These are phyloP conservation scores for Carabus problematicus DNA, from an alignment of 2,888 invertebrate genomes.

Conservation along the genomic window DNA sequence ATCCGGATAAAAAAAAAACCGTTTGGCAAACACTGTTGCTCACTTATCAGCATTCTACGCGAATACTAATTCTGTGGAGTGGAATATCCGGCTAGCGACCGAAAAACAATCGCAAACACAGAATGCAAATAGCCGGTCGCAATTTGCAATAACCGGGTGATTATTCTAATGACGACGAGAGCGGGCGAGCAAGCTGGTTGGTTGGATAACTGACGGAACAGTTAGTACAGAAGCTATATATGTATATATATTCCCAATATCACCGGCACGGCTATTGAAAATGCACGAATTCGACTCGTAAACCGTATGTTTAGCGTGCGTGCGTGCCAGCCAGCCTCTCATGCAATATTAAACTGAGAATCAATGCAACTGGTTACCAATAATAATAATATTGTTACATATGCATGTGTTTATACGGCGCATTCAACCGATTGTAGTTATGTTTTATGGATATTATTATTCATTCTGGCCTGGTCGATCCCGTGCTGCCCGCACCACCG, in stretches of 20 bases:
- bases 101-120: constrained; percentile 23
- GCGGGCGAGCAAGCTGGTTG: neutral
- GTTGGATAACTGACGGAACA: neutral
- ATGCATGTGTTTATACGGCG: constrained; percentile 40
- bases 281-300: constrained; percentile 26
- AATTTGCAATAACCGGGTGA: constrained; percentile 32
- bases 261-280: constrained; percentile 12
- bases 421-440: constrained; percentile 38
- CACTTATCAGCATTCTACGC: constrained; percentile 13
- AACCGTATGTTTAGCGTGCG: constrained; percentile 28
- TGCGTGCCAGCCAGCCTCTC: constrained; percentile 18
- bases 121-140: constrained; percentile 33
- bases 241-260: no score
- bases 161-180: constrained; percentile 34
- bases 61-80: constrained; percentile 14
- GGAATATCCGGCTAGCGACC: constrained; percentile 5
- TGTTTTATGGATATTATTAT: constrained; percentile 43
- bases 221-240: no score
- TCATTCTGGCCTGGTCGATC: constrained; percentile 11
- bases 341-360: constrained; percentile 43
- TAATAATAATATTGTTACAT: constrained; percentile 41
- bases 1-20: neutral
- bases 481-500: neutral
- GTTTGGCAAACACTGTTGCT: constrained; percentile 8
- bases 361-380: constrained; percentile 43